Evolutionary conservation across 2,888 invertebrate genomes (phyloP), one percentile per base, ranked within the genome.

Genomic region (Ligdia adustata): DNA sequence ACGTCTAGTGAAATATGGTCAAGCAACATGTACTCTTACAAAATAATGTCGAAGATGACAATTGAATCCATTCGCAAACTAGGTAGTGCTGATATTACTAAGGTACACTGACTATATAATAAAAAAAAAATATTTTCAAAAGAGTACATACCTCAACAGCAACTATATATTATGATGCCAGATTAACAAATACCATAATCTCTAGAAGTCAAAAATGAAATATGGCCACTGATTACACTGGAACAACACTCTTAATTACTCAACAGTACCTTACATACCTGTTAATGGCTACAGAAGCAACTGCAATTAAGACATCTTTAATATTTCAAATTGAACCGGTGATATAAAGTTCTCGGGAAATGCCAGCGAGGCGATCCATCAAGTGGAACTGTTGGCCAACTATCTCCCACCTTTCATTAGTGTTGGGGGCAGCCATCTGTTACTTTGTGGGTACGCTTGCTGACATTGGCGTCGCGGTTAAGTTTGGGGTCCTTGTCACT

Each of bases 371-470:
- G 46, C 44, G 31, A 52, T 59, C 39, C 37, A 57, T 59, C 57
- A 61, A 27, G 44, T n/a, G 34, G 43, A 59, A 54, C 41, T 43
- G 38, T 53, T 55, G 40, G 43, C 45, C 38, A 43, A 53, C 50
- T 57, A 63, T 62, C 56, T 50, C 47, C 33, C 46, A 59, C 58
- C 52, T 62, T 45, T 52, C 54, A 55, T 52, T 57, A 51, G 38
- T 44, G 52, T 13, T 29, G n/a, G 29, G 31, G 38, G 26, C 26
- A 4, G 44, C 43, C 42, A 42, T 27, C 34, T 42, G 42, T 42
- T 42, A 41, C 42, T 9, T 12, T 41, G 16, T 24, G 12, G 9
- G 22, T 12, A 6, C 16, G 41, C 22, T 22, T 14, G 24, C 24
- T 34, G 34, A 34, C 34, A 34, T 34, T 34, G 34, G 9, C 9